phyloP scores from a whole-genome alignment of 2,113 vertebrate species.

The Oryzias javanicus region DNA sequence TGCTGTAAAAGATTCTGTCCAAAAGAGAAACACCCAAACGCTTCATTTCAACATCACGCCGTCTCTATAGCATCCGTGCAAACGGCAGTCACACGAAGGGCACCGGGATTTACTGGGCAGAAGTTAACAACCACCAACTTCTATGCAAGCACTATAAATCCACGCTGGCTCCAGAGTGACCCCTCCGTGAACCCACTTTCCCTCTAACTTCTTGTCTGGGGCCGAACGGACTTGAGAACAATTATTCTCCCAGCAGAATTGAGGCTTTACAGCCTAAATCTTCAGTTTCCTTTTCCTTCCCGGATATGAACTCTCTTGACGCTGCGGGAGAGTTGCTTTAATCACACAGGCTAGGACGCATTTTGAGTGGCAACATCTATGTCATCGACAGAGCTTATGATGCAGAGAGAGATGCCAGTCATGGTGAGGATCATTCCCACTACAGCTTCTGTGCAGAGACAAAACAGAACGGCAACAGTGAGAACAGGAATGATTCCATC shows the following conservation, averaged over 20 bases:
- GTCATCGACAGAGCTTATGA: slow-evolving; percentile 74
- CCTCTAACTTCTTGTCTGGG: slow-evolving; percentile 19
- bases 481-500: neutral
- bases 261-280: slow-evolving; percentile 2
- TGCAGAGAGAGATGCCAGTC: slow-evolving; percentile 83
- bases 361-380: slow-evolving; percentile 15
- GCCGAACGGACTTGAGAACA: slow-evolving; percentile 16
- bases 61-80: slow-evolving; percentile 24
- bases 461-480: neutral
- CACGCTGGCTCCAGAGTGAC: slow-evolving; percentile 42
- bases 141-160: slow-evolving; percentile 53
- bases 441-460: slow-evolving; percentile 73
- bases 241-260: slow-evolving; percentile 14
- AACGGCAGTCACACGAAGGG: slow-evolving; percentile 26
- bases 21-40: slow-evolving; percentile 12
- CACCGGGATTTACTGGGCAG: slow-evolving; percentile 19
- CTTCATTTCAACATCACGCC: slow-evolving; percentile 34
- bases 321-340: slow-evolving; percentile 1
- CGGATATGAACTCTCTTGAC: slow-evolving; percentile 12
- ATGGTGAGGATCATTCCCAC: slow-evolving; percentile 84
- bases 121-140: slow-evolving; percentile 48
- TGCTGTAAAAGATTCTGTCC: slow-evolving; percentile 11
- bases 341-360: slow-evolving; percentile 2
- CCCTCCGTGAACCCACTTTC: slow-evolving; percentile 41
- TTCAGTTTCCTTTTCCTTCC: neutral